Evolutionary conservation across 2,888 invertebrate genomes (phyloP).

Genomic region (Spilarctia lutea): DNA sequence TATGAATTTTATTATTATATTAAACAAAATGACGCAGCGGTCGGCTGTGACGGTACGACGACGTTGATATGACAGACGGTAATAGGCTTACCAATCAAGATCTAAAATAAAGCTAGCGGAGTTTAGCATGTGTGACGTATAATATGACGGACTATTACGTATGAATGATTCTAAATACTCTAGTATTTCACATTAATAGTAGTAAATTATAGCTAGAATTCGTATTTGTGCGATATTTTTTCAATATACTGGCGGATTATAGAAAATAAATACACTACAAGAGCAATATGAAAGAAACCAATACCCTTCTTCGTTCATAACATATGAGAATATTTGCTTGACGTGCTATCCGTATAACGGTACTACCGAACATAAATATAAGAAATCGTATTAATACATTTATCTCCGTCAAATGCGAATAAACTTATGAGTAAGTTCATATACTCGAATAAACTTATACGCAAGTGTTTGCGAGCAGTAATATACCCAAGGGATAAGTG

Average conservation of each 20-base stretch:
- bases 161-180: too few species aligned
- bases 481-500: slow-evolving; percentile 9
- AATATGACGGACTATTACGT: background rate
- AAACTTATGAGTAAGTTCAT: slow-evolving; percentile 14
- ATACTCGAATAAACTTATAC: slow-evolving; percentile 12
- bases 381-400: slow-evolving; percentile 28
- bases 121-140: background rate
- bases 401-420: slow-evolving; percentile 37
- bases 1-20: background rate
- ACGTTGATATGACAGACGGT: background rate
- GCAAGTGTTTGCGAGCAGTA: slow-evolving; percentile 9
- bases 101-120: background rate
- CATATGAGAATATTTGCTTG: background rate
- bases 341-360: slow-evolving; percentile 22
- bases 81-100: background rate
- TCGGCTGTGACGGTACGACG: background rate
- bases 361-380: slow-evolving; percentile 22
- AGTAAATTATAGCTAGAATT: too few species aligned
- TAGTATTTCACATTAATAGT: too few species aligned
- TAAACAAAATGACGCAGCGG: background rate
- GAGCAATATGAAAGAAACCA: background rate
- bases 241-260: background rate
- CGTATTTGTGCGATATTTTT: too few species aligned
- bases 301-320: background rate
- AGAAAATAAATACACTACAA: background rate